phyloP scores from a whole-genome alignment of 92 coral and sea anemone species.

The Porites lobata region DNA sequence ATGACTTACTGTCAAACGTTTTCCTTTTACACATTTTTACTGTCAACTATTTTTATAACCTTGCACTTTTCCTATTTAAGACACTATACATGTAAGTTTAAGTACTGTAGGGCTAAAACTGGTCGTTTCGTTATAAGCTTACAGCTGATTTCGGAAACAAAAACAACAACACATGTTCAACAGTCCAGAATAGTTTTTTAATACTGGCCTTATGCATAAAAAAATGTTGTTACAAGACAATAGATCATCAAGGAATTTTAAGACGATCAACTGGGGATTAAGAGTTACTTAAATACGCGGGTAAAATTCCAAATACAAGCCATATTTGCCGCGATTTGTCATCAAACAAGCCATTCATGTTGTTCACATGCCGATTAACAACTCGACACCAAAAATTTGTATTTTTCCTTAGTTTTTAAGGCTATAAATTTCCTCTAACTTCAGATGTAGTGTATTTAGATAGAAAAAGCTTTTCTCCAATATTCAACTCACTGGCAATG shows the following conservation, averaged over 20 bases:
- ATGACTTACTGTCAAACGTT: not conserved
- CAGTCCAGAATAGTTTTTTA: too few relatives aligned
- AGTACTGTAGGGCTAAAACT: too few relatives aligned
- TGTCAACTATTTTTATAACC: too few relatives aligned
- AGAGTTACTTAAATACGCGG: conserved; percentile 8
- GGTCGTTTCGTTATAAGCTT: too few relatives aligned
- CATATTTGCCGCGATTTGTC: conserved; percentile 29
- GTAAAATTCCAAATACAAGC: conserved; percentile 2
- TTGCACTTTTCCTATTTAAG: too few relatives aligned
- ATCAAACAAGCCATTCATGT: not conserved
- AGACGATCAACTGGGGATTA: not conserved
- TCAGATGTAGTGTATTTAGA: not conserved
- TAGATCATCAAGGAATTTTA: not conserved
- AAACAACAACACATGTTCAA: too few relatives aligned
- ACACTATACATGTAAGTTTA: too few relatives aligned
- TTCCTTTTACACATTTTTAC: too few relatives aligned
- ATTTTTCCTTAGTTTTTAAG: not conserved
- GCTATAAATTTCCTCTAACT: not conserved
- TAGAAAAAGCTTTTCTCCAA: not conserved
- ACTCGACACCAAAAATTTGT: not conserved
- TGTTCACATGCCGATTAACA: too few relatives aligned
- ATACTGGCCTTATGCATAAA: too few relatives aligned
- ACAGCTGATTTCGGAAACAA: too few relatives aligned
- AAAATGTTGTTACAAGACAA: not conserved
- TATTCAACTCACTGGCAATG: conserved; percentile 77